Percentiles rank a stretch among this genome's conserved stretches.
phyloP scores from a whole-genome alignment of 2,113 vertebrate species.

The Meriones unguiculatus region DNA sequence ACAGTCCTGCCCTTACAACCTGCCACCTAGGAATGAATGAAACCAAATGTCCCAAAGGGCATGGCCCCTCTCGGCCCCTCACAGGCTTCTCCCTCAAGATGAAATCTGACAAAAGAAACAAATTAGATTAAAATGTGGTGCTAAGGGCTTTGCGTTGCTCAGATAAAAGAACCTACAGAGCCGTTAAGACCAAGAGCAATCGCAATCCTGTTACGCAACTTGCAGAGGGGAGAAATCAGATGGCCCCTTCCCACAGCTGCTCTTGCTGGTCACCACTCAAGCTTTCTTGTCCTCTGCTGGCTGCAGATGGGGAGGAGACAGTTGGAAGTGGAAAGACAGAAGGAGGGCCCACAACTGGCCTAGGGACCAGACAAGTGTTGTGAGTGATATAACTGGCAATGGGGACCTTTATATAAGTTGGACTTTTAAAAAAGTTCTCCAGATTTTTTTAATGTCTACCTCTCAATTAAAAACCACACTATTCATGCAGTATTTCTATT shows the following conservation, averaged over 20 bases:
- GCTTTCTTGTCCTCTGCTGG: neutral
- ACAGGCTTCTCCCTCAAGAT: conserved; percentile 55
- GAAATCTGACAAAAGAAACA: conserved; percentile 71
- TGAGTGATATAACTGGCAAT: accelerated
- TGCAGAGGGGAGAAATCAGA: neutral
- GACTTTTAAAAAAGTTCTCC: neutral
- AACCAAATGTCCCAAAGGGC: conserved; percentile 61
- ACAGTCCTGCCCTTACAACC: conserved; percentile 10
- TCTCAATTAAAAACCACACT: neutral
- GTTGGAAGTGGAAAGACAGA: neutral
- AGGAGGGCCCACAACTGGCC: neutral
- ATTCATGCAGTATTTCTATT: neutral
- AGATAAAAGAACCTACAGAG: conserved; percentile 30
- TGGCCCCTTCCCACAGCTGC: neutral
- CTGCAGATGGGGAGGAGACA: neutral
- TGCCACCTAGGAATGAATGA: conserved; percentile 46
- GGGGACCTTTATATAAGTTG: neutral
- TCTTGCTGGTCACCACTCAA: neutral
- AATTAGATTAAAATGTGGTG: conserved; percentile 53
- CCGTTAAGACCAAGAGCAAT: neutral
- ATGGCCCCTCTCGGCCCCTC: conserved; percentile 33
- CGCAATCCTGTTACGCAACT: neutral
- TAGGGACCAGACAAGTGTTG: neutral
- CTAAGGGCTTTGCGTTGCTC: conserved; percentile 43
- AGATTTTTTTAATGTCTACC: conserved; percentile 16